Evolutionary conservation across 2,113 vertebrate species (phyloP), one percentile per base, ranked within the genome.

Genomic region (Anguilla japonica): DNA sequence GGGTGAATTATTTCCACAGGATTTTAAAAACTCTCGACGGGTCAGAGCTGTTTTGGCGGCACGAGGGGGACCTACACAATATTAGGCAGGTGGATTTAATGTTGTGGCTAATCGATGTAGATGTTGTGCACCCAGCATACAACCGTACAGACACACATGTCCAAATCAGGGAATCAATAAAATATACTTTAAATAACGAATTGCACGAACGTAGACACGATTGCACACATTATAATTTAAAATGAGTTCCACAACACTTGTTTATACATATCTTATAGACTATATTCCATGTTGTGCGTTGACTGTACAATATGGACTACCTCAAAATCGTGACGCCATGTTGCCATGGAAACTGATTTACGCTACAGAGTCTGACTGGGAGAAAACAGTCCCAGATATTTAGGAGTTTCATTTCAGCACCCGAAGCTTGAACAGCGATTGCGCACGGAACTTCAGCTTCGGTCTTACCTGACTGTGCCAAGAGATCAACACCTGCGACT

Each of bases 321-420:
- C 93, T 92, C 92, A 89, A 86, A 92, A 87, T 90, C 88, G 93
- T 96, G 95, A 96, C 95, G 95, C 93, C 88, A 90, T 81, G 94
- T 96, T 93, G 91, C 94, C 95, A 95, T 95, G 95, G 95, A 93
- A 95, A 95, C 95, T 83, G 79, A 11, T 89, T 88, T 91, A 92
- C 89, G 93, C 93, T 91, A 40, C 90, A 89, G 29, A 92, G 90
- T 81, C 81, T 87, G 91, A 85, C 92, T 91, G 91, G 92, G 89
- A 90, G 91, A 91, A 88, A 92, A 92, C 84, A 90, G 90, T 91
- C 91, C 82, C 88, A 41, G 87, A 29, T 81, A 63, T 93, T 93
- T 63, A 39, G 88, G 53, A 81, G 83, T 46, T 83, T 85, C 34
- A 89, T 86, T 92, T 92, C 92, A 93, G 91, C 93, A 92, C 93